Conservation (phyloP, 2,113 vertebrate species). For the Penelope pileata region DNA sequence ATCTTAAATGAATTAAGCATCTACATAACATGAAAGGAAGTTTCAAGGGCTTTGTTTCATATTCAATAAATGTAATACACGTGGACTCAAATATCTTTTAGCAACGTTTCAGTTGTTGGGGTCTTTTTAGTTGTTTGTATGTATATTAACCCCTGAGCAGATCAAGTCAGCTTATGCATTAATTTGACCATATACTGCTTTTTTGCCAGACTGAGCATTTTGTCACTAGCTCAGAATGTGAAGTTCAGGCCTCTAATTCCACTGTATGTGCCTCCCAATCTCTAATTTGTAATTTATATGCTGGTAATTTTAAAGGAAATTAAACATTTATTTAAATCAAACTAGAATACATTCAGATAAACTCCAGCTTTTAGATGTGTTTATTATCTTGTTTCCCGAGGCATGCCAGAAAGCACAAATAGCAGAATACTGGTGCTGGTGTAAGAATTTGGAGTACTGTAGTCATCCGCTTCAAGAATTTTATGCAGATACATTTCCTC, state of each 20-base stretch:
- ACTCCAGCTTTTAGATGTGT: background rate
- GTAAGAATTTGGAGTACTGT: background rate
- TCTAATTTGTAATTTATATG: background rate
- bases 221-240: background rate
- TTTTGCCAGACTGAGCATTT: background rate
- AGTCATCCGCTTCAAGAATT: background rate
- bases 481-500: accelerated
- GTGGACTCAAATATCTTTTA: background rate
- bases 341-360: background rate
- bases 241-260: background rate
- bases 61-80: background rate
- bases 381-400: background rate
- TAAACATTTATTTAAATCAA: background rate
- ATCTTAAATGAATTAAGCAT: background rate
- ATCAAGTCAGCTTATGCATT: background rate
- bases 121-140: accelerated
- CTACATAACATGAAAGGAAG: background rate
- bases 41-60: background rate
- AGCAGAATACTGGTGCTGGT: background rate
- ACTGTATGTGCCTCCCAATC: background rate
- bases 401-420: background rate
- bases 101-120: background rate
- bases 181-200: background rate
- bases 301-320: background rate
- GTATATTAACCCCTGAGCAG: background rate